Evolutionary conservation across 2,888 invertebrate genomes (phyloP).

Genomic region (Acrobasis consociella): DNA sequence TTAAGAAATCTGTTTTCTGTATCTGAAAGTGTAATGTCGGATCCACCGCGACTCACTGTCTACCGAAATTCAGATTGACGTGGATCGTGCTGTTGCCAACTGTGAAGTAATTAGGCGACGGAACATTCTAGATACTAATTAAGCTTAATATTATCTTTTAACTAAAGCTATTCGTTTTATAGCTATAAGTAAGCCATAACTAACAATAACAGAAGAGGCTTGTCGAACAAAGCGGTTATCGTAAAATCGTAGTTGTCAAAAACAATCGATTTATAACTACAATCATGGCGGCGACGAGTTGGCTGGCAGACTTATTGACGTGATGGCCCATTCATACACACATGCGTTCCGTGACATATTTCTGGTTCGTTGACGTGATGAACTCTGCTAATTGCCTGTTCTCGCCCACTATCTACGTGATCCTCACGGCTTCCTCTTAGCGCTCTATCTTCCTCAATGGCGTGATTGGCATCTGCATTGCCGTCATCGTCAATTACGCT

Average conservation of each 20-base stretch:
- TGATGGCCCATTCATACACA: conserved; percentile 47
- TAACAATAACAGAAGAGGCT: not conserved
- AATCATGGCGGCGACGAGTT: conserved; percentile 47
- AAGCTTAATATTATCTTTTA: not conserved
- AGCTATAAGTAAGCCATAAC: conserved; percentile 3
- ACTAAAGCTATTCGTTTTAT: not conserved
- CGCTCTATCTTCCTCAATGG: conserved; percentile 49
- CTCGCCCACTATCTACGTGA: conserved; percentile 61
- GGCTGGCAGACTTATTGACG: conserved; percentile 51
- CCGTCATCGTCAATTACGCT: conserved; percentile 44
- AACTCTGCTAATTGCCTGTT: conserved; percentile 59
- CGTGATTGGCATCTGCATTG: conserved; percentile 59
- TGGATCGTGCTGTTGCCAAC: conserved; percentile 14
- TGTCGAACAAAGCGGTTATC: conserved; percentile 11
- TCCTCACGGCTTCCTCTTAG: conserved; percentile 50
- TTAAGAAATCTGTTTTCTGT: not conserved
- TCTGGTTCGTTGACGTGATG: conserved; percentile 61
- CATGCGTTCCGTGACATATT: conserved; percentile 53
- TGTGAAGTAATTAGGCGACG: conserved; percentile 15
- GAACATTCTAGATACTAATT: conserved; percentile 14
- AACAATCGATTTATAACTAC: conserved; percentile 48
- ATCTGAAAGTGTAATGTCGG: not conserved
- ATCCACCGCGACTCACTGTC: conserved; percentile 13
- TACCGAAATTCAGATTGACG: conserved; percentile 15
- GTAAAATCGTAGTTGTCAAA: conserved; percentile 32